Conservation (phyloP, 1,140 invertebrate species). For the Drosophila orosa region DNA sequence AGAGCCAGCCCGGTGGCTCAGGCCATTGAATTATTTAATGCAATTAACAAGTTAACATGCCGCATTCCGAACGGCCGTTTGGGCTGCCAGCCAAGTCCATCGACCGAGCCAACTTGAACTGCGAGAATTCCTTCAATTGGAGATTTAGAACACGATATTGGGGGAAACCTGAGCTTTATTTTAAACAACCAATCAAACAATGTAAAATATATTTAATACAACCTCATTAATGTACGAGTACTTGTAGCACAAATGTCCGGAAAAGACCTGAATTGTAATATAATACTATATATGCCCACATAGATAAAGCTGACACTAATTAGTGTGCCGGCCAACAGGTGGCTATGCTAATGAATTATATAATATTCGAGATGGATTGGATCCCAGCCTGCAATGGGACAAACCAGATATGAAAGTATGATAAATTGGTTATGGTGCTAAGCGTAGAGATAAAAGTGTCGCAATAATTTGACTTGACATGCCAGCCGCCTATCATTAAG, state of each 20-base stretch:
- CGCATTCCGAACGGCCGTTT: constrained; percentile 40
- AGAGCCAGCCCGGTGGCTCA: constrained; percentile 27
- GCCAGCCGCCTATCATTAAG: constrained; percentile 4
- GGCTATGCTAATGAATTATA: constrained; percentile 44
- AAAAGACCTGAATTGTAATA: constrained; percentile 7
- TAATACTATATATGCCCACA: constrained; percentile 11
- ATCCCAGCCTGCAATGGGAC: not conserved
- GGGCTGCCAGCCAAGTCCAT: constrained; percentile 24
- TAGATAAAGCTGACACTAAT: constrained; percentile 19
- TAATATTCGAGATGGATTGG: constrained; percentile 11
- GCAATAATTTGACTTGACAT: constrained; percentile 22
- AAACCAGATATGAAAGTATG: constrained; percentile 31
- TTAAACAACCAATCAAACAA: not conserved
- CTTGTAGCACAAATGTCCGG: constrained; percentile 10
- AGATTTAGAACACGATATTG: constrained; percentile 11
- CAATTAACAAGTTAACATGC: constrained; percentile 43
- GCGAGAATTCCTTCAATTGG: not conserved
- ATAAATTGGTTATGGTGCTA: constrained; percentile 22
- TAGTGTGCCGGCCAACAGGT: constrained; percentile 29
- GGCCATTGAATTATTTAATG: constrained; percentile 37
- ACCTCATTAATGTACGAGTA: constrained; percentile 5
- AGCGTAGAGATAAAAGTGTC: constrained; percentile 19
- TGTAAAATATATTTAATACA: not conserved
- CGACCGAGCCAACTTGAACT: constrained; percentile 10
- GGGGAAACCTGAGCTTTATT: not conserved